phyloP scores from a whole-genome alignment of 2,888 invertebrate species.

The Carcina quercana region DNA sequence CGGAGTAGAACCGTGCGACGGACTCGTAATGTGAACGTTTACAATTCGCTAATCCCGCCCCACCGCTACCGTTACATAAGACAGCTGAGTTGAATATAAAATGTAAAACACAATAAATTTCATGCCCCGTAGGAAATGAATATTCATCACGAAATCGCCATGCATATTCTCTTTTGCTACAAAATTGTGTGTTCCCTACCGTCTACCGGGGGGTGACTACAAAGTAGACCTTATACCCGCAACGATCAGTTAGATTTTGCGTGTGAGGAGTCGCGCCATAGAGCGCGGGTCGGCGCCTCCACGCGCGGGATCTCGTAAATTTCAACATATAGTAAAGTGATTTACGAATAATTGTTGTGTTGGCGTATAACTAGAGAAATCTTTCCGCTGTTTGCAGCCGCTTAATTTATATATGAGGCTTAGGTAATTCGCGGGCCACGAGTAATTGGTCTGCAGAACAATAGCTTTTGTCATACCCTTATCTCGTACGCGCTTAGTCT shows the following conservation, averaged over 20 bases:
- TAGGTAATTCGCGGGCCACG: constrained; percentile 72
- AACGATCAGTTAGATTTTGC: constrained; percentile 48
- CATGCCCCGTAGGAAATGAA: constrained; percentile 75
- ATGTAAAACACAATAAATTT: constrained; percentile 76
- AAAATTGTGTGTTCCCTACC: constrained; percentile 58
- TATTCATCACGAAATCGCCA: constrained; percentile 75
- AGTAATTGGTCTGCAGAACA: constrained; percentile 72
- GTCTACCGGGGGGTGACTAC: constrained; percentile 24
- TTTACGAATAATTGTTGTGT: constrained; percentile 75
- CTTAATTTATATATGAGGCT: constrained; percentile 74
- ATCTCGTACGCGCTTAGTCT: constrained; percentile 63
- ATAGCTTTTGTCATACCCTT: constrained; percentile 73
- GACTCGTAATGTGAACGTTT: constrained; percentile 62
- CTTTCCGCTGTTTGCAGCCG: constrained; percentile 73
- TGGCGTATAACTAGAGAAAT: constrained; percentile 74
- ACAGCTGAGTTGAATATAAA: constrained; percentile 73
- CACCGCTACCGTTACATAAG: constrained; percentile 73
- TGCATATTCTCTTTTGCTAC: constrained; percentile 72
- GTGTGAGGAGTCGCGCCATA: constrained; percentile 29
- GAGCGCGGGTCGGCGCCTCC: constrained; percentile 49
- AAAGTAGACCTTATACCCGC: constrained; percentile 51
- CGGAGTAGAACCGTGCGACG: constrained; percentile 52
- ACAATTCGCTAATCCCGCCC: constrained; percentile 72
- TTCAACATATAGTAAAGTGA: constrained; percentile 76
- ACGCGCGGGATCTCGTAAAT: constrained; percentile 63